These are phyloP conservation scores for Zeus faber DNA, from an alignment of 2,113 vertebrate species.

Conservation along the genomic window DNA sequence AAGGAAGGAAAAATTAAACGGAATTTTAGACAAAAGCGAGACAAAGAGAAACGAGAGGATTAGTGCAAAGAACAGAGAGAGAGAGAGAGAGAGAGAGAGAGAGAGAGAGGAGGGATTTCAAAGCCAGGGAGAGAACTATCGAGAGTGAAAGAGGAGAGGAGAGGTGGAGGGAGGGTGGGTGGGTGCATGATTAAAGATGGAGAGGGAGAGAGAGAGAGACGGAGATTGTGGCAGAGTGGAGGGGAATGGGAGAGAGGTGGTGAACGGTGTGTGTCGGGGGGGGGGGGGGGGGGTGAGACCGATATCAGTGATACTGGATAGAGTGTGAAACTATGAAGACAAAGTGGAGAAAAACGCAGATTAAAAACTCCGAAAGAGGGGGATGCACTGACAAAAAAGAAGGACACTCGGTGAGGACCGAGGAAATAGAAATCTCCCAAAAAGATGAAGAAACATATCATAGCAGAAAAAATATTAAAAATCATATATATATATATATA, in stretches of 20 bases:
- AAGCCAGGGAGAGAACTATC: conserved; percentile 50
- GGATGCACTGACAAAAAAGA: conserved; percentile 15
- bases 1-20: conserved; percentile 46
- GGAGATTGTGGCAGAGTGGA: conserved; percentile 7
- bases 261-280: not conserved
- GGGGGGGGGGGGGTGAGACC: conserved; percentile 55
- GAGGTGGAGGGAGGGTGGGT: conserved; percentile 22
- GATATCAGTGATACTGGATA: too few species aligned
- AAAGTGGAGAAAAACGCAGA: conserved; percentile 26
- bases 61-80: conserved; percentile 47
- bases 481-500: not conserved
- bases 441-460: not conserved
- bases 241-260: conserved; percentile 4
- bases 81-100: conserved; percentile 48
- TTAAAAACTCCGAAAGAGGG: conserved; percentile 18
- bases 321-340: conserved; percentile 33
- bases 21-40: conserved; percentile 52
- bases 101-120: conserved; percentile 54
- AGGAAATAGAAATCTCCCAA: too few species aligned
- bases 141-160: conserved; percentile 35
- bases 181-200: conserved; percentile 4
- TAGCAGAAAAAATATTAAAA: not conserved
- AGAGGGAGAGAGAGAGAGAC: not conserved
- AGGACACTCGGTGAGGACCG: not conserved
- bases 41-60: conserved; percentile 62